A percentile compares a stretch with the other conserved stretches of the same genome.
phyloP scores from a whole-genome alignment of 2,888 invertebrate genomes.

The Mamestra brassicae region DNA sequence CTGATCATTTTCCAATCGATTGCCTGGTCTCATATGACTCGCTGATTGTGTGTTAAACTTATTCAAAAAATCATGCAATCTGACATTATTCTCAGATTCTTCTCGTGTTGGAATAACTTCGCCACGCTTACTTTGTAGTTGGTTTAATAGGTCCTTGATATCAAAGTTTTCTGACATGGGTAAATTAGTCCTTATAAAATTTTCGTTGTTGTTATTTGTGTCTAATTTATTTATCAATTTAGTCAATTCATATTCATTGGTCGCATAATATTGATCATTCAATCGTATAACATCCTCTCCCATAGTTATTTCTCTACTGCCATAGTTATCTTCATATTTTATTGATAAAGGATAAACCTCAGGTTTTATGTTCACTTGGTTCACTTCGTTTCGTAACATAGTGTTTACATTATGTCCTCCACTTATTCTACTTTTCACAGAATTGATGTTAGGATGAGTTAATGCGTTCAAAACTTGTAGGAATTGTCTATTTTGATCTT shows the following conservation, averaged over 20 bases:
- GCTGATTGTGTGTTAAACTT: background rate
- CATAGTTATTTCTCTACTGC: background rate
- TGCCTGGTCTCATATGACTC: background rate
- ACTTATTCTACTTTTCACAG: slow-evolving; percentile 18
- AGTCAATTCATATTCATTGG: background rate
- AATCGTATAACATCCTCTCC: background rate
- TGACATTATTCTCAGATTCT: background rate
- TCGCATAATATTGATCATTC: background rate
- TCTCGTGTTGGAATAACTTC: background rate
- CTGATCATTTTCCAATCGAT: background rate
- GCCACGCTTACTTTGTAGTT: background rate
- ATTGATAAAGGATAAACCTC: slow-evolving; percentile 20
- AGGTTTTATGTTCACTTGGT: slow-evolving; percentile 13
- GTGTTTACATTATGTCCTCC: background rate
- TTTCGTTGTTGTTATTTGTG: background rate
- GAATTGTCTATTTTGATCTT: background rate
- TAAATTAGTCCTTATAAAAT: background rate
- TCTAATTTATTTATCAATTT: background rate
- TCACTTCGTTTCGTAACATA: slow-evolving; percentile 5
- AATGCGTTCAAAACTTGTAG: background rate
- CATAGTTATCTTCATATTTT: background rate
- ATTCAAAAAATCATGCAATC: background rate
- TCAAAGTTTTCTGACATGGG: slow-evolving; percentile 6
- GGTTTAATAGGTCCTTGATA: background rate
- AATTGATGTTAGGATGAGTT: background rate